A percentile compares a stretch with the other conserved stretches of the same genome.
phyloP scores from a whole-genome alignment of 2,888 invertebrate genomes.

The Platerodrilus igneus region DNA sequence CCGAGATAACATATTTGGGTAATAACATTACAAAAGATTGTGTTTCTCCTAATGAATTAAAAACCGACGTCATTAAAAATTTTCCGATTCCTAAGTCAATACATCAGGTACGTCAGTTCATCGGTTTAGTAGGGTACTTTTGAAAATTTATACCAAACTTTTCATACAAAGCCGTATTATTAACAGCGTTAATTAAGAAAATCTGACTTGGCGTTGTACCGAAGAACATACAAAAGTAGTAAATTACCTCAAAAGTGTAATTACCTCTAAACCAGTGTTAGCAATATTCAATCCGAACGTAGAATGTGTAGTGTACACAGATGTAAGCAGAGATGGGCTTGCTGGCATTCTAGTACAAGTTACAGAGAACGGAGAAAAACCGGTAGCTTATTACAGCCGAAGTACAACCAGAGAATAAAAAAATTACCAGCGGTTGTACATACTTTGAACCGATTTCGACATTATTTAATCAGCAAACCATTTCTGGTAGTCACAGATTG shows the following conservation, averaged over 20 bases:
- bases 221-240: not conserved
- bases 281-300: constrained; percentile 17
- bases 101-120: constrained; percentile 17
- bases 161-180: constrained; percentile 4
- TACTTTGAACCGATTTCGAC: constrained; percentile 10
- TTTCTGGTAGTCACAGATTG: constrained; percentile 23
- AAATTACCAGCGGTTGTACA: constrained; percentile 20
- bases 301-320: constrained; percentile 18
- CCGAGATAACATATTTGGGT: constrained; percentile 3
- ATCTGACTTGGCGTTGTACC: constrained; percentile 7
- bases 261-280: constrained; percentile 15
- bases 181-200: constrained; percentile 19
- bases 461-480: constrained; percentile 14
- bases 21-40: not conserved
- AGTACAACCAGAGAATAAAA: constrained; percentile 17
- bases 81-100: constrained; percentile 12
- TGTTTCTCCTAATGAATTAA: constrained; percentile 2
- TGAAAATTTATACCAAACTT: constrained; percentile 19
- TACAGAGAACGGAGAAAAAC: constrained; percentile 11
- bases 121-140: constrained; percentile 16
- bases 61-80: constrained; percentile 13
- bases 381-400: constrained; percentile 18
- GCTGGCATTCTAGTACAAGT: constrained; percentile 20
- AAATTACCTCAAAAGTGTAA: constrained; percentile 1
- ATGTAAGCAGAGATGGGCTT: constrained; percentile 21